A percentile compares a stretch with the other conserved stretches of the same genome.
Conservation (phyloP, 2,113 vertebrate species). For the Phylloscopus trochiloides region DNA sequence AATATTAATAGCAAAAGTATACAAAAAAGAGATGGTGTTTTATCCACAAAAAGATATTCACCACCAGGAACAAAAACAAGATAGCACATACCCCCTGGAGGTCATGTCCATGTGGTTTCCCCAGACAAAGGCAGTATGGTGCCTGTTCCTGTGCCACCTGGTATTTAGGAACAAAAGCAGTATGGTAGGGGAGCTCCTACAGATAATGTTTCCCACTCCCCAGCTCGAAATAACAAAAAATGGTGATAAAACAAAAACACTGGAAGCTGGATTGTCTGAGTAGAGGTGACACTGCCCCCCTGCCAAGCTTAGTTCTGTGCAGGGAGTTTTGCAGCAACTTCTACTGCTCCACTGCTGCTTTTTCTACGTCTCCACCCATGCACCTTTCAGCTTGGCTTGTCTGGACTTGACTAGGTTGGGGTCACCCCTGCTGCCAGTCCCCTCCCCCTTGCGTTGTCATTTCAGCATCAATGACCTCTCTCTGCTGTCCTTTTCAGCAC, state of each 20-base stretch:
- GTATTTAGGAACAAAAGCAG: not conserved
- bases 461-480: not conserved
- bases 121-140: not conserved
- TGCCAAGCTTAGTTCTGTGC: not conserved
- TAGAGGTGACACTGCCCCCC: accelerated
- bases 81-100: not conserved
- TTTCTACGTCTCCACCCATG: not conserved
- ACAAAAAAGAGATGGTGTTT: not conserved
- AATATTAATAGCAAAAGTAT: not conserved
- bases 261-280: not conserved
- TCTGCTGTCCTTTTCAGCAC: not conserved
- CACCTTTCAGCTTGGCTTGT: not conserved
- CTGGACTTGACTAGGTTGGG: no score
- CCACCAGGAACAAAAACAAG: not conserved
- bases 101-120: accelerated
- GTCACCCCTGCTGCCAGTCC: not conserved
- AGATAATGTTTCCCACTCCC: not conserved
- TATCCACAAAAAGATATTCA: not conserved
- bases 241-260: not conserved
- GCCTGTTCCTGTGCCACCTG: not conserved
- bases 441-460: accelerated
- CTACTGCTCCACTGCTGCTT: not conserved
- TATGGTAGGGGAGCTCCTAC: not conserved
- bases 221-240: not conserved
- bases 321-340: not conserved